Percentiles rank a stretch among this genome's conserved stretches.
phyloP scores from a whole-genome alignment of 1,140 invertebrate genomes.

The Galleria mellonella region DNA sequence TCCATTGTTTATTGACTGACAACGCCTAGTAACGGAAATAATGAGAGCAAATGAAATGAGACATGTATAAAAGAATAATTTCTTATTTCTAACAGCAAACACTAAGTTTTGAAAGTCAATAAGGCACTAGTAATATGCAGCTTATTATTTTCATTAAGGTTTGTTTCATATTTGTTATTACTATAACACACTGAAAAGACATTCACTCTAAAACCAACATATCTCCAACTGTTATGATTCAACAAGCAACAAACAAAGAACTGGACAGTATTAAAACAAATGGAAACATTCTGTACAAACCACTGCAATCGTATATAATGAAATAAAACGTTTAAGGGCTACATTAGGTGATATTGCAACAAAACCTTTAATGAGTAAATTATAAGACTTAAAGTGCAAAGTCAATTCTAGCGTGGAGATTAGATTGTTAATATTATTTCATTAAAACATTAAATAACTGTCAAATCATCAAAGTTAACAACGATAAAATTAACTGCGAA shows the following conservation, averaged over 20 bases:
- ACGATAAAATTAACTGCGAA: background rate
- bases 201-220: slow-evolving; percentile 33
- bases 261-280: slow-evolving; percentile 50
- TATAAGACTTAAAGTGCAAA: slow-evolving; percentile 11
- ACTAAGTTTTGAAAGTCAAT: slow-evolving; percentile 56
- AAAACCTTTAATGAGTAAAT: slow-evolving; percentile 10
- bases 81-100: slow-evolving; percentile 1
- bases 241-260: slow-evolving; percentile 32
- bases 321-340: slow-evolving; percentile 19
- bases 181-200: slow-evolving; percentile 34
- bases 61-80: slow-evolving; percentile 1
- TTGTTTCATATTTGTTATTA: slow-evolving; percentile 63
- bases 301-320: slow-evolving; percentile 20
- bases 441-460: slow-evolving; percentile 9
- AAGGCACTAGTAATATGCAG: slow-evolving; percentile 61
- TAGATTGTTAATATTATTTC: slow-evolving; percentile 1
- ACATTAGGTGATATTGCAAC: slow-evolving; percentile 24
- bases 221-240: slow-evolving; percentile 18
- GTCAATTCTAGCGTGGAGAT: slow-evolving; percentile 2
- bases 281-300: slow-evolving; percentile 52
- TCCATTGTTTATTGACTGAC: slow-evolving; percentile 47
- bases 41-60: background rate
- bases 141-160: slow-evolving; percentile 23
- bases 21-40: slow-evolving; percentile 25
- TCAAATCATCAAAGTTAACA: slow-evolving; percentile 4